phyloP scores from a whole-genome alignment of 1,140 invertebrate genomes.

The Dreissena rostriformis region DNA sequence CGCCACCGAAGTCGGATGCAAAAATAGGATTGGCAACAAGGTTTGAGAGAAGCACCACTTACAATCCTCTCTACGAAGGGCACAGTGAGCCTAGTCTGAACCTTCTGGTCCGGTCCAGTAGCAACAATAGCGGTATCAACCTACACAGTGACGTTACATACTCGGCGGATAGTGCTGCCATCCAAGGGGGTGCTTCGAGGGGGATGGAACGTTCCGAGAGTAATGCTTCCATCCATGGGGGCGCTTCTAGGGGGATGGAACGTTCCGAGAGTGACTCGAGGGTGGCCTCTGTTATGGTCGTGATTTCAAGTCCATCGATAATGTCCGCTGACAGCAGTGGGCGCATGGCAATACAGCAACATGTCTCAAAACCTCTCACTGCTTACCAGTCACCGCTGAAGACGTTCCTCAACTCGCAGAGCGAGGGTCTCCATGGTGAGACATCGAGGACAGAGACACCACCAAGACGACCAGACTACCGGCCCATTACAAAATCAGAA shows the following conservation, averaged over 20 bases:
- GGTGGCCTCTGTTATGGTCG: slow-evolving; percentile 54
- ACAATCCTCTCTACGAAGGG: slow-evolving; percentile 8
- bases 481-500: slow-evolving; percentile 64
- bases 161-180: slow-evolving; percentile 37
- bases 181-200: background rate
- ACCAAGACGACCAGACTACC: slow-evolving; percentile 15
- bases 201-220: background rate
- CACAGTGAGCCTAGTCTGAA: slow-evolving; percentile 25
- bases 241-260: background rate
- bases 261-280: slow-evolving; percentile 18
- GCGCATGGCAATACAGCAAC: slow-evolving; percentile 3
- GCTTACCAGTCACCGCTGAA: slow-evolving; percentile 33
- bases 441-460: background rate
- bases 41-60: slow-evolving; percentile 69
- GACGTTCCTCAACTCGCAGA: slow-evolving; percentile 55
- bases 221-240: no score
- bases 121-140: slow-evolving; percentile 16
- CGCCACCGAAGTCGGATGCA: slow-evolving; percentile 68
- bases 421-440: slow-evolving; percentile 13
- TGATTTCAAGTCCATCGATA: slow-evolving; percentile 47
- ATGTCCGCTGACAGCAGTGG: slow-evolving; percentile 52
- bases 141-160: slow-evolving; percentile 53
- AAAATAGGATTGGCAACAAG: slow-evolving; percentile 78
- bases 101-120: background rate
- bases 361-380: slow-evolving; percentile 23